Evolutionary conservation across 2,888 invertebrate species (phyloP).

Genomic region (Sylvicola cinctus): DNA sequence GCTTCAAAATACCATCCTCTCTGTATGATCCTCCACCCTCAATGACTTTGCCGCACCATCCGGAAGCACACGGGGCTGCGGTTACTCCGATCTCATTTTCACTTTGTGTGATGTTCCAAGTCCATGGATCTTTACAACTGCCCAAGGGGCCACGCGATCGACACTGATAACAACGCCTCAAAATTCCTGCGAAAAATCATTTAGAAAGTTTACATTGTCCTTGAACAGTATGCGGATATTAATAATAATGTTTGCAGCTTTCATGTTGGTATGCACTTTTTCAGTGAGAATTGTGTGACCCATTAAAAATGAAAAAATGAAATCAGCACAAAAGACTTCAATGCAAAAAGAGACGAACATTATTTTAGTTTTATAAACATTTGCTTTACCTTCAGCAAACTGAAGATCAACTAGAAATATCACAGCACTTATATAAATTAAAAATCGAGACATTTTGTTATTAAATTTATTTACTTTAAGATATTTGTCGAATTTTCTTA

Average conservation of each 20-base stretch:
- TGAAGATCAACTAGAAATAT: constrained; percentile 2
- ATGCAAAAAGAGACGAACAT: not conserved
- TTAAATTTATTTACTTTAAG: too few relatives aligned
- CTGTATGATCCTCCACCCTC: constrained; percentile 59
- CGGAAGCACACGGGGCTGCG: constrained; percentile 65
- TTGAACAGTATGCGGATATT: too few relatives aligned
- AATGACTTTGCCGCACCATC: constrained; percentile 82
- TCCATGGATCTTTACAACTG: constrained; percentile 73
- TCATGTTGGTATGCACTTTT: too few relatives aligned
- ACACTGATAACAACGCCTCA: constrained; percentile 62
- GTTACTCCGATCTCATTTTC: constrained; percentile 49
- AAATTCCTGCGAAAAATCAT: constrained; percentile 31
- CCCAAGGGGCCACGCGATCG: constrained; percentile 74
- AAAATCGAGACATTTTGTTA: too few relatives aligned
- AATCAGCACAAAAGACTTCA: constrained; percentile 3
- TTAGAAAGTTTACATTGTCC: not conserved
- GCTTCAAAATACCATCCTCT: constrained; percentile 43
- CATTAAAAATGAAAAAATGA: not conserved
- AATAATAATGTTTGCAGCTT: too few relatives aligned
- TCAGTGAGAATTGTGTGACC: not conserved
- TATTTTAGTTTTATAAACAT: not conserved
- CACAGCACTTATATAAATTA: constrained; percentile 4
- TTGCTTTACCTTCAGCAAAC: constrained; percentile 1
- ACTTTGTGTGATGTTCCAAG: constrained; percentile 54
- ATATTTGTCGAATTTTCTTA: too few relatives aligned